These are phyloP conservation scores for Pollenia griseotomentosa DNA, from an alignment of 2,888 invertebrate species.

Conservation along the genomic window DNA sequence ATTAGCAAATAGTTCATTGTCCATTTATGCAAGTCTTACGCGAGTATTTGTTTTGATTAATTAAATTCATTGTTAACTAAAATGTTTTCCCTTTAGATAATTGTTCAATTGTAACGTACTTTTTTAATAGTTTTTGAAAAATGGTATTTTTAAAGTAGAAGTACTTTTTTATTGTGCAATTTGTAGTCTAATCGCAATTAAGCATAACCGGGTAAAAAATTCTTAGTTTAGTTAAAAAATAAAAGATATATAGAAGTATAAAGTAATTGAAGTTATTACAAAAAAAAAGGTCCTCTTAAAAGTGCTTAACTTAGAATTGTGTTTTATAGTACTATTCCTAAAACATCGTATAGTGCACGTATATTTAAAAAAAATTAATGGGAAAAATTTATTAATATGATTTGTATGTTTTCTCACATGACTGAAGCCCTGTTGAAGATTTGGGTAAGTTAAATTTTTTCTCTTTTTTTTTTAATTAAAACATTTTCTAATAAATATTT, in stretches of 20 bases:
- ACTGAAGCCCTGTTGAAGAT: conserved; percentile 14
- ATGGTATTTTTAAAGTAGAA: too few species aligned
- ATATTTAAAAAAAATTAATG: neutral
- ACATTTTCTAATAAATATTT: conserved; percentile 58
- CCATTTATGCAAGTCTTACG: too few species aligned
- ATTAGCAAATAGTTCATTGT: too few species aligned
- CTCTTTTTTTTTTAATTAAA: conserved; percentile 11
- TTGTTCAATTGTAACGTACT: too few species aligned
- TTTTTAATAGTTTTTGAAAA: too few species aligned
- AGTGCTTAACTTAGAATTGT: conserved; percentile 14
- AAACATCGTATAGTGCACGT: neutral
- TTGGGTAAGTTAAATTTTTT: conserved; percentile 62
- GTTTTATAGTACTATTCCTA: neutral
- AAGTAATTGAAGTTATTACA: neutral
- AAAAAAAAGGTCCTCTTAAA: neutral
- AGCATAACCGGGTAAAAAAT: too few species aligned
- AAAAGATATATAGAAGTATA: conserved; percentile 1
- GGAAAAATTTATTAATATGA: neutral
- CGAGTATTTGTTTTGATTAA: too few species aligned
- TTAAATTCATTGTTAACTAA: too few species aligned
- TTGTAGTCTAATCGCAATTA: too few species aligned
- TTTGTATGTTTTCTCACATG: neutral
- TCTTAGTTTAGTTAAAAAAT: conserved; percentile 7
- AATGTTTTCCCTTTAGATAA: too few species aligned
- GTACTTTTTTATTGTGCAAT: too few species aligned